Conservation (phyloP, 2,888 invertebrate genomes). For the Acleris sparsana region DNA sequence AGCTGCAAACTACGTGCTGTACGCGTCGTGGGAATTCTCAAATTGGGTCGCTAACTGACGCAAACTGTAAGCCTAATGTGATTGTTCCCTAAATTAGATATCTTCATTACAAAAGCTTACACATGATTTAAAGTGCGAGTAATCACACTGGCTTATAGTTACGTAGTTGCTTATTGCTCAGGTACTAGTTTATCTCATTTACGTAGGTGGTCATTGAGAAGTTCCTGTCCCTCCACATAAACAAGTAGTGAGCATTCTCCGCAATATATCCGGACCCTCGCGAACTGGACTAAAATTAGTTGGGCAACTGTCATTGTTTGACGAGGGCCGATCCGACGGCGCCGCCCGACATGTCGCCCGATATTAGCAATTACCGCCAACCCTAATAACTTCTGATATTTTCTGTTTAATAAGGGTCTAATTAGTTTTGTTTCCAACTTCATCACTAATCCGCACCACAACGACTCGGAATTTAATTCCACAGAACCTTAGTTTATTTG, state of each 20-base stretch:
- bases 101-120: too few species aligned
- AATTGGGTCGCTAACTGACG: too few species aligned
- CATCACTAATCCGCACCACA: slow-evolving; percentile 5
- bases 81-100: too few species aligned
- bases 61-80: too few species aligned
- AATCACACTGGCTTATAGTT: not conserved
- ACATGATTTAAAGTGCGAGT: too few species aligned
- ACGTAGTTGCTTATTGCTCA: not conserved
- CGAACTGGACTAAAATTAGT: slow-evolving; percentile 23
- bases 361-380: slow-evolving; percentile 32
- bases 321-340: slow-evolving; percentile 19
- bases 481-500: slow-evolving; percentile 2
- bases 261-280: slow-evolving; percentile 22
- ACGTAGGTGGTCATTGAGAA: slow-evolving; percentile 14
- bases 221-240: slow-evolving; percentile 10
- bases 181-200: not conserved
- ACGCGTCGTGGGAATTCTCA: too few species aligned
- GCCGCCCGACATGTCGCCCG: slow-evolving; percentile 22
- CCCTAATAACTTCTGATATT: slow-evolving; percentile 23
- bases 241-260: slow-evolving; percentile 15
- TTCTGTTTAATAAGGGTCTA: slow-evolving; percentile 24
- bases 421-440: slow-evolving; percentile 23
- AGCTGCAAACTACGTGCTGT: too few species aligned
- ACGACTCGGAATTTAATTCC: slow-evolving; percentile 19
- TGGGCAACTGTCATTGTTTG: slow-evolving; percentile 36